Conservation (phyloP, 2,888 invertebrate genomes). For the Ectemnius lituratus region DNA sequence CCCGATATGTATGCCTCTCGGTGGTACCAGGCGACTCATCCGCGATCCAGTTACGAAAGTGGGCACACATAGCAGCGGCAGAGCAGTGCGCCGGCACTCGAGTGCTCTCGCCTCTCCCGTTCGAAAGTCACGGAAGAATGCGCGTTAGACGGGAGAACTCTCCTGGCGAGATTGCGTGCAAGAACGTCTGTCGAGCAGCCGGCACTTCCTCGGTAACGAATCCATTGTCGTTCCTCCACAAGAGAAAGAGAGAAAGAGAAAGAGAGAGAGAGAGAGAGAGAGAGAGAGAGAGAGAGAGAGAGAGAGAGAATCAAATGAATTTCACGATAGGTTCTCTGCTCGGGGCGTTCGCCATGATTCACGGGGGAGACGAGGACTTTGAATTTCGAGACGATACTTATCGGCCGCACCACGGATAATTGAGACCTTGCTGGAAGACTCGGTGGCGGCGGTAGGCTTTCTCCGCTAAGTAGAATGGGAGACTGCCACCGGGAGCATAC, state of each 20-base stretch:
- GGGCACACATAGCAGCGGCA: slow-evolving; percentile 27
- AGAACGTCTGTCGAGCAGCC: slow-evolving; percentile 4
- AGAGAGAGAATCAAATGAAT: slow-evolving; percentile 14
- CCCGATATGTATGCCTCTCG: slow-evolving; percentile 42
- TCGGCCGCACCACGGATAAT: background rate
- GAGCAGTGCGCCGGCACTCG: too few relatives aligned
- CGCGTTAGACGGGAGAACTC: background rate
- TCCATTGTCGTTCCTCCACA: background rate
- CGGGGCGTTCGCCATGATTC: too few relatives aligned
- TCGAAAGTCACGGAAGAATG: slow-evolving; percentile 41
- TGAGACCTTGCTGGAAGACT: background rate
- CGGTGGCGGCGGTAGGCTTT: background rate
- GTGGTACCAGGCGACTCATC: slow-evolving; percentile 45
- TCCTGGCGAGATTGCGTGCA: slow-evolving; percentile 28
- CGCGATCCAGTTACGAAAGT: slow-evolving; percentile 60
- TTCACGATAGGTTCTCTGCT: too few relatives aligned
- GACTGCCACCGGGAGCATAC: too few relatives aligned
- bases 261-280: background rate
- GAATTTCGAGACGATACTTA: slow-evolving; percentile 6
- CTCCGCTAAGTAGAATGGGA: too few relatives aligned
- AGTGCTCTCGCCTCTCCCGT: slow-evolving; percentile 1
- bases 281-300: background rate
- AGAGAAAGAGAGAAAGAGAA: background rate
- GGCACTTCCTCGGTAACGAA: background rate
- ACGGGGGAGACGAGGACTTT: background rate